These are phyloP conservation scores for Nemopilema nomurai DNA, from an alignment of 30 jellyfish, hydroid and myxozoan species.

Conservation along the genomic window DNA sequence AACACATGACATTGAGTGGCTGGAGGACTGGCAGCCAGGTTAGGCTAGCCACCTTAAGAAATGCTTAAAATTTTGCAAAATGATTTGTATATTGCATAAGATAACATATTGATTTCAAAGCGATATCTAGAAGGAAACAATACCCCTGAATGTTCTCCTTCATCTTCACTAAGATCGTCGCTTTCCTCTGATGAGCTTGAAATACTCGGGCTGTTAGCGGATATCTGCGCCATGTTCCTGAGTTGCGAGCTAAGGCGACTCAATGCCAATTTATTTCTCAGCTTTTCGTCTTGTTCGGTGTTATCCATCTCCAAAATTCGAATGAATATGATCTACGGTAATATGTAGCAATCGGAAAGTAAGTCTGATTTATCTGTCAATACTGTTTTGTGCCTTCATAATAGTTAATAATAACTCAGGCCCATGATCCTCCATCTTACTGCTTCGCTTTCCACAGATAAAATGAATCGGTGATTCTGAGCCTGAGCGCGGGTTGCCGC, in stretches of 20 bases:
- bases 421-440: slow-evolving; percentile 12
- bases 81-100: neutral
- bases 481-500: slow-evolving; percentile 29
- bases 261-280: slow-evolving; percentile 67
- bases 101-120: neutral
- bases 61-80: slow-evolving; percentile 21
- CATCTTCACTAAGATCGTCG: slow-evolving; percentile 81
- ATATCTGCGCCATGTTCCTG: slow-evolving; percentile 96
- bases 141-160: slow-evolving; percentile 88
- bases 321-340: neutral
- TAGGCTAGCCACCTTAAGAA: slow-evolving; percentile 2
- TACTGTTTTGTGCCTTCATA: neutral
- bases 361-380: neutral
- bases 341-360: neutral
- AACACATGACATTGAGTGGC: slow-evolving; percentile 1
- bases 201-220: slow-evolving; percentile 92
- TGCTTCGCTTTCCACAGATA: slow-evolving; percentile 15
- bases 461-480: slow-evolving; percentile 15
- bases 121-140: neutral
- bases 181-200: slow-evolving; percentile 95
- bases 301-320: slow-evolving; percentile 42
- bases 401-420: neutral
- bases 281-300: slow-evolving; percentile 55
- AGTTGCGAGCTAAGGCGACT: slow-evolving; percentile 87
- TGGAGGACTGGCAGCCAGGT: slow-evolving; percentile 10